phyloP scores from a whole-genome alignment of 2,797 vertebrate species.

The Poeciliopsis paucimaculata region DNA sequence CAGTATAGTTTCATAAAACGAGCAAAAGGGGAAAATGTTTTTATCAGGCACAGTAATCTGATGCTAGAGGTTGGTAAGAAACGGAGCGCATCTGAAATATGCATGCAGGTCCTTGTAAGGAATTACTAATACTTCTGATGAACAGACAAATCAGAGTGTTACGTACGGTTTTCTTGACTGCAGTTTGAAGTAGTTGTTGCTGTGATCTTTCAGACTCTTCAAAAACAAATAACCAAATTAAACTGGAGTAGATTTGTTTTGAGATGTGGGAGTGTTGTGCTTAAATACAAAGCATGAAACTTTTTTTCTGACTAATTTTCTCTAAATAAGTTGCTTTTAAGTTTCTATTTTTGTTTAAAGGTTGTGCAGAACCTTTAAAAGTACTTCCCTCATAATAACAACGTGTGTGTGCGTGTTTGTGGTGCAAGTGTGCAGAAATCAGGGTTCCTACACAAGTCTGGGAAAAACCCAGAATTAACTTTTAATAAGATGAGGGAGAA shows the following conservation, averaged over 20 bases:
- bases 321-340: slow-evolving; percentile 32
- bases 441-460: slow-evolving; percentile 5
- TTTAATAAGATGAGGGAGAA: background rate
- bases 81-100: slow-evolving; percentile 51
- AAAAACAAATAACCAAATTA: slow-evolving; percentile 15
- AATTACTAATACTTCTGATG: slow-evolving; percentile 13
- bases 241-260: slow-evolving; percentile 6
- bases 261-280: slow-evolving; percentile 62
- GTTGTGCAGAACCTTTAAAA: background rate
- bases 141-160: background rate
- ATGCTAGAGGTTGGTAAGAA: slow-evolving; percentile 98
- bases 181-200: slow-evolving; percentile 30
- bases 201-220: slow-evolving; percentile 33
- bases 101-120: slow-evolving; percentile 59
- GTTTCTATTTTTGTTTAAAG: slow-evolving; percentile 2
- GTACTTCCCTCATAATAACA: too few species aligned
- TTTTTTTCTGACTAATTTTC: slow-evolving; percentile 15
- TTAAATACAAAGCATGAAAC: slow-evolving; percentile 58
- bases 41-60: slow-evolving; percentile 99
- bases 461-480: background rate
- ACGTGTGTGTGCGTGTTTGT: background rate
- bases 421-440: slow-evolving; percentile 9
- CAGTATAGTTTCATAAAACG: slow-evolving; percentile 98
- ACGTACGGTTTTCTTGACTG: background rate
- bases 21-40: slow-evolving; percentile 96